Conservation (phyloP, 2,113 vertebrate genomes). For the cattle (Bos taurus) region DNA sequence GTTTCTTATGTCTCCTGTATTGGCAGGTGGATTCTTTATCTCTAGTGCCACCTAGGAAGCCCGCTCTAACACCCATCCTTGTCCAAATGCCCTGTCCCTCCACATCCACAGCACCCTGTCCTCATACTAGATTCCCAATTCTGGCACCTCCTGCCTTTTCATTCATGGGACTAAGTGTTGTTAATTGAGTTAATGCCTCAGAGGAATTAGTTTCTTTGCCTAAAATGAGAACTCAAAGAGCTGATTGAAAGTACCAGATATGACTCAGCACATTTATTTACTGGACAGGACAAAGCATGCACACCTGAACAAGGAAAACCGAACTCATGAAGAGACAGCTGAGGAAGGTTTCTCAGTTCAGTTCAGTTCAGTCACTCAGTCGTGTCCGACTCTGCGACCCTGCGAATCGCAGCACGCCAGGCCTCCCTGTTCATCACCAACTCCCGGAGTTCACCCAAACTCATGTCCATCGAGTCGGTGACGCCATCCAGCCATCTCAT, state of each 20-base stretch:
- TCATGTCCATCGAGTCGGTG: too few relatives aligned
- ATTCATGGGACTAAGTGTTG: neutral
- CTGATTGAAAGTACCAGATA: neutral
- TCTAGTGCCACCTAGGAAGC: neutral
- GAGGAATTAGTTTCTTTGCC: neutral
- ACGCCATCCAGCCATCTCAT: too few relatives aligned
- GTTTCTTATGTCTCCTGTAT: neutral
- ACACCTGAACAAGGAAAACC: neutral
- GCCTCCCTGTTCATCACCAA: too few relatives aligned
- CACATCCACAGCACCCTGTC: neutral
- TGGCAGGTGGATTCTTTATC: neutral
- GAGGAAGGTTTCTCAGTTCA: neutral
- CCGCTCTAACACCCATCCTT: neutral
- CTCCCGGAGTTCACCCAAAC: too few relatives aligned
- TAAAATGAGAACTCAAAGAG: neutral
- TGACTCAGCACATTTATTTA: neutral
- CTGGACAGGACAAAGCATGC: neutral
- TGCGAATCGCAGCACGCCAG: too few relatives aligned
- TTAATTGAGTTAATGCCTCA: neutral
- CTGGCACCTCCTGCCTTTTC: neutral
- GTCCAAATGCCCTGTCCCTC: neutral
- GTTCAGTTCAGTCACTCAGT: too few relatives aligned
- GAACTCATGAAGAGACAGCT: neutral
- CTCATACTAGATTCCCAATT: neutral
- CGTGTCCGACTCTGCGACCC: fast-evolving